Conservation (phyloP, 2,113 vertebrate genomes). For the Paratilapia polleni region DNA sequence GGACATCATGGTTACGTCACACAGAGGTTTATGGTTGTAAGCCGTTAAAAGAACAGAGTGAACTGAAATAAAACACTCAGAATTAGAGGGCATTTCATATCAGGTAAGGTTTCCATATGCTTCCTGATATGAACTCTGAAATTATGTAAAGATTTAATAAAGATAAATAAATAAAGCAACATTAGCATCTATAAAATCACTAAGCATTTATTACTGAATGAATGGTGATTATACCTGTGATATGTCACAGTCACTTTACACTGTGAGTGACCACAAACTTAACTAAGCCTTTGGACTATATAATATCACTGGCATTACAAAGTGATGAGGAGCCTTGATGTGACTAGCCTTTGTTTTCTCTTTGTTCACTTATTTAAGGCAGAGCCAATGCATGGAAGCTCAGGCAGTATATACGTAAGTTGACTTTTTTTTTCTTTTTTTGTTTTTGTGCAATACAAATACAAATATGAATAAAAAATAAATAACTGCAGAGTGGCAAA, state of each 20-base stretch:
- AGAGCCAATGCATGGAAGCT: not conserved
- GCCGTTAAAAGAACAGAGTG: not conserved
- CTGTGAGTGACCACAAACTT: not conserved
- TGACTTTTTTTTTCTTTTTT: not conserved
- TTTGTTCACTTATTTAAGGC: not conserved
- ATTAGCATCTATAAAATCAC: not conserved
- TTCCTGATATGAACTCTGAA: not conserved
- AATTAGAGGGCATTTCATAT: not conserved
- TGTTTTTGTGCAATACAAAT: too few relatives aligned
- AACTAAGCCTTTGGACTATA: not conserved
- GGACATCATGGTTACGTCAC: not conserved
- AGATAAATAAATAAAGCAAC: not conserved
- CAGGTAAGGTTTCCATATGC: not conserved
- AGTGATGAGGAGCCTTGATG: too few relatives aligned
- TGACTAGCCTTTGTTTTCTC: not conserved
- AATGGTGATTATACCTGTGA: not conserved
- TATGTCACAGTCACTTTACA: not conserved
- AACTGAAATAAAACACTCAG: not conserved
- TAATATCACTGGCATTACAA: too few relatives aligned
- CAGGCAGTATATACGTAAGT: not conserved
- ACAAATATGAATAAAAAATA: too few relatives aligned
- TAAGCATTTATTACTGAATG: not conserved
- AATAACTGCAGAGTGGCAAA: not conserved
- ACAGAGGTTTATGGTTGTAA: not conserved
- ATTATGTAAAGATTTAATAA: not conserved